Percentiles rank a stretch among this genome's conserved stretches.
Evolutionary conservation across 2,113 vertebrate genomes (phyloP).

Genomic region (Picathartes gymnocephalus): DNA sequence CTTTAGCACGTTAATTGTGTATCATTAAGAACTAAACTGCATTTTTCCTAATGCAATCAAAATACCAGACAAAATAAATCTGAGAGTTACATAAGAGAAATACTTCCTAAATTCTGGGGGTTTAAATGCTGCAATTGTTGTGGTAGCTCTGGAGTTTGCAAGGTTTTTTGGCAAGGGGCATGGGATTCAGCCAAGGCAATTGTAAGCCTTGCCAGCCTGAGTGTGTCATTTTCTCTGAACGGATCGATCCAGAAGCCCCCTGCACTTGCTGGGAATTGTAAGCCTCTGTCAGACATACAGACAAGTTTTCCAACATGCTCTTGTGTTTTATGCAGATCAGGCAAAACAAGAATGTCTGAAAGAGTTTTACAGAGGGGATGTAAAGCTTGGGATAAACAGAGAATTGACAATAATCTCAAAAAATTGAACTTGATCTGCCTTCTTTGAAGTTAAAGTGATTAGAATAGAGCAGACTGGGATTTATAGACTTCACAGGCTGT

Average conservation of each 20-base stretch:
- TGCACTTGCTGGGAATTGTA: not conserved
- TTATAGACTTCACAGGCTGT: not conserved
- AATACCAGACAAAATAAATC: not conserved
- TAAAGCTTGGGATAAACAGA: not conserved
- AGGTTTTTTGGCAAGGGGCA: not conserved
- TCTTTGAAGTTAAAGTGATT: conserved; percentile 39
- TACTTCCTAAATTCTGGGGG: not conserved
- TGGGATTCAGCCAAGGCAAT: not conserved
- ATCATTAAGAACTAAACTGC: not conserved
- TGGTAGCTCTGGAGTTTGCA: not conserved
- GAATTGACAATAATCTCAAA: not conserved
- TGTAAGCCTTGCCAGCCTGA: not conserved
- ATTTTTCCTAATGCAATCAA: not conserved
- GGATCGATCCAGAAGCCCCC: fast-evolving
- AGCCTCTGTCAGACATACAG: not conserved
- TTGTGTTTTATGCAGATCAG: not conserved
- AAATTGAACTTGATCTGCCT: not conserved
- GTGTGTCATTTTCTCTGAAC: not conserved
- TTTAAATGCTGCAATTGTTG: not conserved
- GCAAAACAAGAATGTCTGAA: not conserved
- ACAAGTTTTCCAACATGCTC: not conserved
- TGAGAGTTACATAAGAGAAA: not conserved
- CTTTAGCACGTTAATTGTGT: not conserved
- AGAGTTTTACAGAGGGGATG: not conserved
- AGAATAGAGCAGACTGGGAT: not conserved